A percentile compares a stretch with the other conserved stretches of the same genome.
Evolutionary conservation across 2,113 vertebrate species (phyloP).

Genomic region (Pionites leucogaster): DNA sequence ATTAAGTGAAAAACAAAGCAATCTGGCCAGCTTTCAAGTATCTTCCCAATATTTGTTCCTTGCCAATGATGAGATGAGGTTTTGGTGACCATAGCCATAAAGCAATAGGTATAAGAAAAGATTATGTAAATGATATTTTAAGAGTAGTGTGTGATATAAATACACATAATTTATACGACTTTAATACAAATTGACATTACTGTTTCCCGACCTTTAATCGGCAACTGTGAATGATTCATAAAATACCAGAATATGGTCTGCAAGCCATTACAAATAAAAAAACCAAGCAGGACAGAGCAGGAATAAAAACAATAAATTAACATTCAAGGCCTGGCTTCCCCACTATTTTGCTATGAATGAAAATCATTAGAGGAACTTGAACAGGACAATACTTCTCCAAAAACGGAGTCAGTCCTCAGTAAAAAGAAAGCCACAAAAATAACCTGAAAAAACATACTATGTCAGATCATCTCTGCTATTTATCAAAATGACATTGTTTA

Average conservation of each 20-base stretch:
- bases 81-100: background rate
- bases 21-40: background rate
- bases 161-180: background rate
- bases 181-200: background rate
- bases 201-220: background rate
- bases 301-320: background rate
- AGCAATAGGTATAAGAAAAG: background rate
- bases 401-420: background rate
- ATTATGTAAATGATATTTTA: background rate
- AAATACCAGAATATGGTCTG: background rate
- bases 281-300: background rate
- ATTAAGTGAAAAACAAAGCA: conserved; percentile 18
- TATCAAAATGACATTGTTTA: background rate
- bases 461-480: background rate
- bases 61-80: background rate
- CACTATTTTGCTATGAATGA: background rate
- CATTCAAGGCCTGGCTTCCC: background rate
- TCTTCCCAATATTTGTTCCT: background rate
- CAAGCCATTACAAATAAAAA: background rate
- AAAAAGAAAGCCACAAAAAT: background rate
- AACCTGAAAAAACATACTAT: background rate
- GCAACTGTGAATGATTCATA: background rate
- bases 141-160: background rate
- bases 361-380: background rate
- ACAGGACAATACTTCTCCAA: background rate